A percentile compares a stretch with the other conserved stretches of the same genome.
Evolutionary conservation across 2,888 invertebrate genomes (phyloP).

Genomic region (Lithophane leautieri): DNA sequence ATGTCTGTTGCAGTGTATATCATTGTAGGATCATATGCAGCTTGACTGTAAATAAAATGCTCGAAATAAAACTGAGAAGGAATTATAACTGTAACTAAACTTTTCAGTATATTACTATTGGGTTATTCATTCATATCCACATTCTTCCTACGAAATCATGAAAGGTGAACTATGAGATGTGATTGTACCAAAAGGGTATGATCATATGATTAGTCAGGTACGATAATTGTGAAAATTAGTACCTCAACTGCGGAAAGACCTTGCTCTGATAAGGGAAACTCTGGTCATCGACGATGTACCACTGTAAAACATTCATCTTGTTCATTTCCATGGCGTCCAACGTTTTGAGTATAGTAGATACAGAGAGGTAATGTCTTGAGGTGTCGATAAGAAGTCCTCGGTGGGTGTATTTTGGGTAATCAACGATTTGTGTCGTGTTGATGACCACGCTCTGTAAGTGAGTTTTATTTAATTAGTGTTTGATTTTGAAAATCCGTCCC

Average conservation of each 20-base stretch:
- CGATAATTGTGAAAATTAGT: not conserved
- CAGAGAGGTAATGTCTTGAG: slow-evolving; percentile 95
- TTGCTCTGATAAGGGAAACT: slow-evolving; percentile 97
- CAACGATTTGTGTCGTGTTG: slow-evolving; percentile 92
- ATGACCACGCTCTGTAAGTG: slow-evolving; percentile 90
- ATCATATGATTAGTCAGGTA: not conserved
- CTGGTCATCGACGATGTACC: slow-evolving; percentile 98
- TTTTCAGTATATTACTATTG: not conserved
- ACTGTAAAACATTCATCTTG: slow-evolving; percentile 98
- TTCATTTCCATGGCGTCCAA: slow-evolving; percentile 97
- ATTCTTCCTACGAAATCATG: not conserved
- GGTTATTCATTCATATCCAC: not conserved
- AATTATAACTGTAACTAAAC: not conserved
- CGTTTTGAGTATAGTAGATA: slow-evolving; percentile 91
- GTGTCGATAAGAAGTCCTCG: slow-evolving; percentile 97
- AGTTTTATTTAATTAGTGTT: not conserved
- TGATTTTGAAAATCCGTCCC: not conserved
- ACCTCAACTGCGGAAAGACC: slow-evolving; percentile 94
- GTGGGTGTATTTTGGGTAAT: slow-evolving; percentile 94
- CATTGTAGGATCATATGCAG: slow-evolving; percentile 92
- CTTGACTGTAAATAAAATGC: slow-evolving; percentile 87
- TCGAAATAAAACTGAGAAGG: not conserved
- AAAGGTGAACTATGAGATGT: not conserved
- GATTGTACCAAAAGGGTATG: not conserved
- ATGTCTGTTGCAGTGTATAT: slow-evolving; percentile 93